Base-by-base conservation (phyloP, 92 coral and sea anemone species). In the Porites rus region DNA sequence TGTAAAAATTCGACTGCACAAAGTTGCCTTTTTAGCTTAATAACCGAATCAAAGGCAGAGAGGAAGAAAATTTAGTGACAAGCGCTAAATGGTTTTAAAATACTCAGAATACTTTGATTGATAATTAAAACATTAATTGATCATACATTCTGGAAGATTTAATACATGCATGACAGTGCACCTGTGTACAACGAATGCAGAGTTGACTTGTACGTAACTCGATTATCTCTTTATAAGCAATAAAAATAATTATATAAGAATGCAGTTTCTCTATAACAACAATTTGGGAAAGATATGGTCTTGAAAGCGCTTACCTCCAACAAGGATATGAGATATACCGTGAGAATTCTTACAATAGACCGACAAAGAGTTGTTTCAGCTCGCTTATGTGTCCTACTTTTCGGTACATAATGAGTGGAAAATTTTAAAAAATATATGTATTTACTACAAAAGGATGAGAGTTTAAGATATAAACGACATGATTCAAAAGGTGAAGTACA, bases 21-120 rank as follows among this genome's bases (percentile, higher is more conserved):
- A n/a, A n/a, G n/a, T n/a, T n/a, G n/a, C n/a, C n/a, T n/a, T n/a
- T n/a, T n/a, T n/a, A n/a, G n/a, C n/a, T n/a, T n/a, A n/a, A n/a
- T 19, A n/a, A 28, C 38, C 38, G 38, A 28, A 28, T 28, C 38
- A 28, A 24, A 28, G 38, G 38, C 38, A 1, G 3, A 28, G 38
- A 24, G 19, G 69, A 19, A 65, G 25, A 75, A 21, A 25, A 25
- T 18, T 6, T 12, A 53, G 24, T 1, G 14, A 9, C 50, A 52
- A 74, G 12, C 62, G 18, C 61, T 51, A 74, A 74, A 74, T 74
- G 21, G 80, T 76, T 76, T n/a, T 6, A 63, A 38, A 46, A 77
- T n/a, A 77, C 38, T 77, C 82, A 8, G 70, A 77, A 77, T 78
- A 50, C 83, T 78, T 63, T 78, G 20, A 20, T 38, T 63, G 18